phyloP scores from a whole-genome alignment of 1,140 invertebrate genomes.

The Drosophila repletoides region DNA sequence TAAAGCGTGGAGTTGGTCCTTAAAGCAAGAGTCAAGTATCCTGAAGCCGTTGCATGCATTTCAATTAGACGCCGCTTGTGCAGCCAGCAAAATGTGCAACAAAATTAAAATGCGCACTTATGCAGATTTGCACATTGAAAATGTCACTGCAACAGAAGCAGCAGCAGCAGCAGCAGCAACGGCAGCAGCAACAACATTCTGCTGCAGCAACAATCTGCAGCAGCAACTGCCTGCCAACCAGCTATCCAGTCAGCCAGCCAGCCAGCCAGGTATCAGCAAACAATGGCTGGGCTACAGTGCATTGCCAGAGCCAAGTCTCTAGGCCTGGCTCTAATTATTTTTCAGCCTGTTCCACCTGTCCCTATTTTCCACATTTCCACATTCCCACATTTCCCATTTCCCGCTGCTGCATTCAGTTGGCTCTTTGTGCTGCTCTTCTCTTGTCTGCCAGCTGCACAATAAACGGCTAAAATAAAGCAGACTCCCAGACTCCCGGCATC shows the following conservation, averaged over 20 bases:
- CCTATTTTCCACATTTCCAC: background rate
- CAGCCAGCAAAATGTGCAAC: slow-evolving; percentile 78
- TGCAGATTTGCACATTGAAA: slow-evolving; percentile 81
- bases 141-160: slow-evolving; percentile 62
- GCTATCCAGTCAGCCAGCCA: background rate
- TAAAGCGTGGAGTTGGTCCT: slow-evolving; percentile 45
- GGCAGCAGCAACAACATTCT: background rate
- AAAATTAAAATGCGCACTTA: slow-evolving; percentile 81
- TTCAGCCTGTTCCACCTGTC: slow-evolving; percentile 57
- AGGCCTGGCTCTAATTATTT: slow-evolving; percentile 75
- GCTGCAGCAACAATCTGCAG: slow-evolving; percentile 1
- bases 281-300: slow-evolving; percentile 61
- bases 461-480: slow-evolving; percentile 71
- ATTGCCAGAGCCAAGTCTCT: slow-evolving; percentile 36
- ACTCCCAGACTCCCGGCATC: slow-evolving; percentile 19
- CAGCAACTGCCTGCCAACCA: slow-evolving; percentile 34
- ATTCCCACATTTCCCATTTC: background rate
- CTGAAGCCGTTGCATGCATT: slow-evolving; percentile 54
- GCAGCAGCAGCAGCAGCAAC: background rate
- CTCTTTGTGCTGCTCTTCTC: slow-evolving; percentile 48
- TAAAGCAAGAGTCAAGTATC: slow-evolving; percentile 64
- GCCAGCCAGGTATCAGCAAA: slow-evolving; percentile 27
- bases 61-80: slow-evolving; percentile 72
- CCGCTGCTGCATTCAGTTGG: background rate
- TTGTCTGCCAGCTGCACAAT: slow-evolving; percentile 71